Base-by-base conservation (phyloP, 2,113 vertebrate genomes). In the Oriolus oriolus region DNA sequence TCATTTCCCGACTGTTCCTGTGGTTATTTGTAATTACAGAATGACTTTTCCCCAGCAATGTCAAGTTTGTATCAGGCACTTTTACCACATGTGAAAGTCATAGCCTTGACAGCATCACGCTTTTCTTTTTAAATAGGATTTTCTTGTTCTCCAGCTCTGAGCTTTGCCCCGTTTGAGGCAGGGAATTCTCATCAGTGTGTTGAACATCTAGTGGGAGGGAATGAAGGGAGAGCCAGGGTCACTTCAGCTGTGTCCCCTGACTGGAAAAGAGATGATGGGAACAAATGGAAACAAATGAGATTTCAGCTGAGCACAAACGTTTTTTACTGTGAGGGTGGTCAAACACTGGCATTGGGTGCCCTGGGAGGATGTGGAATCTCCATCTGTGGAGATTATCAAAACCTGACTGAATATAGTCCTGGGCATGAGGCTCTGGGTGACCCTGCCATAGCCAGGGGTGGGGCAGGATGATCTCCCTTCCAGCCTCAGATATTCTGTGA, bases 201-300 rank as follows among this genome's bases (percentile, higher is more conserved):
- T 49, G n/a, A 90, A 66, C 61, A 59, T 14, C 20, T 21, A 17
- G 17, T 37, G 52, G 42, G 45, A 85, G 35, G 17, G 41, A 69
- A 54, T 2, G 17, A 60, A 37, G 49, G 59, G 15, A 7, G 8
- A 81, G 63, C 49, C 86, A 68, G 39, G 15, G 9, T 57, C 27
- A 26, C 3, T n/a, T 57, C 71, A 76, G 42, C n/a, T 13, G 4
- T 9, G 39, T 11, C 54, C 35, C 7, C 45, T 47, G 37, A 27
- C 42, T 33, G 52, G n/a, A 37, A 27, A 70, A 42, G 33, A 52
- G 21, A 12, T n/a, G 45, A 83, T 0, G 0, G 7, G 26, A 63
- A 45, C 33, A 80, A 83, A 54, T 0, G 19, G 56, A 39, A 81
- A 54, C 39, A 73, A 10, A 17, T 0, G 3, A 26, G 77, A 77